Evolutionary conservation across 2,888 invertebrate genomes (phyloP).

Genomic region (Amblyjoppa fuscipennis): DNA sequence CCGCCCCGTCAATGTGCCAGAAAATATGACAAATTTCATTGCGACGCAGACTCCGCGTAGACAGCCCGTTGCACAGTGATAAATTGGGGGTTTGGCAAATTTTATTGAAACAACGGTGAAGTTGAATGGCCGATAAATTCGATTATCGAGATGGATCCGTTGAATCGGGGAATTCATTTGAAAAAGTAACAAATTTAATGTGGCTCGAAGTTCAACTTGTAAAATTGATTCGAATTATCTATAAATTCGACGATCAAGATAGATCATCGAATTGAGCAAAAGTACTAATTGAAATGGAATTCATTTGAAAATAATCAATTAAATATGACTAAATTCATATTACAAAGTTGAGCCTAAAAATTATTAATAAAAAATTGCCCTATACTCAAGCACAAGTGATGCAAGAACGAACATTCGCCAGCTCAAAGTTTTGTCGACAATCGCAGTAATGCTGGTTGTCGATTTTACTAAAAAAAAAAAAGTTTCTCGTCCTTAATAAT

Average conservation of each 20-base stretch:
- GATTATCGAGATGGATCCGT: not conserved
- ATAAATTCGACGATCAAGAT: no score
- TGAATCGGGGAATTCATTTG: not conserved
- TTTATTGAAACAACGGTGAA: not conserved
- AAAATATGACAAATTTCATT: conserved; percentile 41
- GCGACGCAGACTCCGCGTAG: conserved; percentile 21
- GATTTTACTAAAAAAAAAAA: not conserved
- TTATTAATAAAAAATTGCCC: not conserved
- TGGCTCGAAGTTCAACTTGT: not conserved
- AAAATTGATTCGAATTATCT: not conserved
- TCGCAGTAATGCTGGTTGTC: not conserved
- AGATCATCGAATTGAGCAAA: no score
- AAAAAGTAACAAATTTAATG: not conserved
- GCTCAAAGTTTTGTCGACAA: not conserved
- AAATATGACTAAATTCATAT: not conserved
- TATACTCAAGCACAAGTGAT: no score
- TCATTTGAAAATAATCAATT: no score
- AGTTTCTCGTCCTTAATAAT: not conserved
- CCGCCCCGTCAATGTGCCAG: not conserved
- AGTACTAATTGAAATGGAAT: no score
- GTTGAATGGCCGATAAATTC: not conserved
- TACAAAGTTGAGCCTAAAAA: not conserved
- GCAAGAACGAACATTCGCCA: not conserved
- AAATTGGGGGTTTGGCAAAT: not conserved
- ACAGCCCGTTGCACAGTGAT: not conserved